Evolutionary conservation across 1,140 invertebrate species (phyloP), one percentile per base, ranked within the genome.

Genomic region (Ceratina calcarata): DNA sequence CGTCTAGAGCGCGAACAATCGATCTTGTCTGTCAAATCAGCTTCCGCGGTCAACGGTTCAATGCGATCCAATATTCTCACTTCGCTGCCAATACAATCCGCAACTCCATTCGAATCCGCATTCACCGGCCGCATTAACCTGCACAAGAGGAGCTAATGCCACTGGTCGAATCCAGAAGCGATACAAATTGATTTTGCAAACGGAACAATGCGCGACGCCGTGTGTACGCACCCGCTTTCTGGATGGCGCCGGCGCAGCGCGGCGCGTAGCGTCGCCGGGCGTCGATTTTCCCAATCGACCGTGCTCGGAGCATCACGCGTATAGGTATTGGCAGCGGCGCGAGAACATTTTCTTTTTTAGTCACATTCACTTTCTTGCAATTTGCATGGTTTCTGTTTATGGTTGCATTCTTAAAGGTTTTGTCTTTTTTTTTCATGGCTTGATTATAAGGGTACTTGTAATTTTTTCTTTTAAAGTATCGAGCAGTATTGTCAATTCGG

Each of bases 11-110:
- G 65, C 65, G 83, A 81, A 84, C 80, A 81, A 86, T 86, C 86
- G 83, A 85, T 85, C 85, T 69, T 62, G 80, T 79, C 71, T 75
- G 76, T 88, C 84, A 85, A 89, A 90, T 90, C 86, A 89, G 89
- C 82, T 89, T 88, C 86, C 85, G 86, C 83, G 83, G 85, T 86
- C 80, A 87, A 89, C 80, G 85, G 85, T 87, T 87, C 84, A 81
- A 87, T 89, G 84, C 85, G 86, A 89, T 89, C 85, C 83, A 89
- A 90, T 90, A 89, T 89, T 90, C 87, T 89, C 89, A 88, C 88
- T 86, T 89, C 85, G 88, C 85, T 88, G 87, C 86, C 86, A 86
- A 86, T 85, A 83, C 84, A 81, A 86, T 87, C 83, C 86, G 82
- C 86, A 87, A 81, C 80, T 86, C 76, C 81, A 87, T 87, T 82